phyloP scores from a whole-genome alignment of 35 echinoderm and acorn worm species.

The Chiridota heheva region DNA sequence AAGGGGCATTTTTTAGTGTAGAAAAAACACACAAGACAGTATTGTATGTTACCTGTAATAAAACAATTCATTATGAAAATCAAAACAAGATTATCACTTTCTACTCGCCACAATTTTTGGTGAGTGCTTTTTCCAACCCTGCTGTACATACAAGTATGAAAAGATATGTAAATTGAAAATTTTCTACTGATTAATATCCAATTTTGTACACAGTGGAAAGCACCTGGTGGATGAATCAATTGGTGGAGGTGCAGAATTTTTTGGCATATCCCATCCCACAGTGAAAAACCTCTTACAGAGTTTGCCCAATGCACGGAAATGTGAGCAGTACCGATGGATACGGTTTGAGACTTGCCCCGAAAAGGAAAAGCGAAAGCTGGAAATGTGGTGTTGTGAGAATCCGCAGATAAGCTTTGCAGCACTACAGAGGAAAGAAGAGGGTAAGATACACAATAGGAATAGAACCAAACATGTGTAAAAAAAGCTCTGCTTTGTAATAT shows the following conservation, averaged over 20 bases:
- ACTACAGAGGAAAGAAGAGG: conserved; percentile 16
- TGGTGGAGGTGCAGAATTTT: conserved; percentile 76
- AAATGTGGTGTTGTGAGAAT: conserved; percentile 51
- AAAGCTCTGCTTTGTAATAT: too few relatives aligned
- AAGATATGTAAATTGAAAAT: not conserved
- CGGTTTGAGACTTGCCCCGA: conserved; percentile 76
- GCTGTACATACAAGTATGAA: not conserved
- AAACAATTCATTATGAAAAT: too few relatives aligned
- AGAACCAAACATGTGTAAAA: too few relatives aligned
- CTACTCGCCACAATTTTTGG: too few relatives aligned
- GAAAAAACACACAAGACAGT: too few relatives aligned
- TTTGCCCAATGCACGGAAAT: conserved; percentile 63
- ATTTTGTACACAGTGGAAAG: conserved; percentile 34
- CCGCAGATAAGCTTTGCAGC: conserved; percentile 58
- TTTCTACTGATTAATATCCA: not conserved
- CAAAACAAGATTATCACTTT: too few relatives aligned
- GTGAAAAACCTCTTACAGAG: conserved; percentile 93
- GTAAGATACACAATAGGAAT: not conserved
- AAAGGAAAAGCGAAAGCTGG: conserved; percentile 46
- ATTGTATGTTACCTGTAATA: too few relatives aligned
- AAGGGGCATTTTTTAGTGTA: too few relatives aligned
- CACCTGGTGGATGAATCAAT: conserved; percentile 17
- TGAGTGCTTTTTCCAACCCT: too few relatives aligned
- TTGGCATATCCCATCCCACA: conserved; percentile 92
- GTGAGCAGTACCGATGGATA: conserved; percentile 70